phyloP scores from a whole-genome alignment of 2,888 invertebrate genomes.

The Mamestra brassicae region DNA sequence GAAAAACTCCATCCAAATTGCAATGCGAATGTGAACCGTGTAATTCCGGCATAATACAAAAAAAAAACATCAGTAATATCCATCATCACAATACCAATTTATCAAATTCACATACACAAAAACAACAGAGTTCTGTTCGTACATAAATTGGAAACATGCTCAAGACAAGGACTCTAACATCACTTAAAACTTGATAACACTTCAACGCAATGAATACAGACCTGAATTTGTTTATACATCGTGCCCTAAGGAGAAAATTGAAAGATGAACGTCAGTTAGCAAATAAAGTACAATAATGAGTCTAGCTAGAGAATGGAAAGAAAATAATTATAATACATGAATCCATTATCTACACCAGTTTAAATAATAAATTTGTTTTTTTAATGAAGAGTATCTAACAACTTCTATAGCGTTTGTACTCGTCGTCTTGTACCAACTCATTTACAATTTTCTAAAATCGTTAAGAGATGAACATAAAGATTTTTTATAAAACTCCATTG shows the following conservation, averaged over 20 bases:
- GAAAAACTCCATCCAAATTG: conserved; percentile 1
- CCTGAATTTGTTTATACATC: conserved; percentile 91
- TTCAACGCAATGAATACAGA: conserved; percentile 84
- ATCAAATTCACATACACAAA: conserved; percentile 68
- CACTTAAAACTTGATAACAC: conserved; percentile 79
- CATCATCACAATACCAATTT: conserved; percentile 54
- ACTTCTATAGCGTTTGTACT: background rate
- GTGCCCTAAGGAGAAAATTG: conserved; percentile 89
- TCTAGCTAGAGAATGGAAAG: conserved; percentile 22
- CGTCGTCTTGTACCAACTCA: background rate
- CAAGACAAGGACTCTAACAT: conserved; percentile 79
- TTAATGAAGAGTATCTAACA: background rate
- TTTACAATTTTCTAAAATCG: background rate
- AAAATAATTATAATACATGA: conserved; percentile 9
- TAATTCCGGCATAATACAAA: conserved; percentile 34
- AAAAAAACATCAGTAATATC: conserved; percentile 45
- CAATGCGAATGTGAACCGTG: conserved; percentile 27
- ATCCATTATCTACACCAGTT: background rate
- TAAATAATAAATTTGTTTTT: background rate
- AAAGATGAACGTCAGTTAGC: conserved; percentile 75
- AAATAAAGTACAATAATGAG: conserved; percentile 52
- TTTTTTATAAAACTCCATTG: background rate
- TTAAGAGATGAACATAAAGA: background rate
- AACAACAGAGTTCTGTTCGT: conserved; percentile 56
- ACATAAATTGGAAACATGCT: conserved; percentile 77